Conservation (phyloP, 92 coral and sea anemone genomes). For the Siderastrea siderea region DNA sequence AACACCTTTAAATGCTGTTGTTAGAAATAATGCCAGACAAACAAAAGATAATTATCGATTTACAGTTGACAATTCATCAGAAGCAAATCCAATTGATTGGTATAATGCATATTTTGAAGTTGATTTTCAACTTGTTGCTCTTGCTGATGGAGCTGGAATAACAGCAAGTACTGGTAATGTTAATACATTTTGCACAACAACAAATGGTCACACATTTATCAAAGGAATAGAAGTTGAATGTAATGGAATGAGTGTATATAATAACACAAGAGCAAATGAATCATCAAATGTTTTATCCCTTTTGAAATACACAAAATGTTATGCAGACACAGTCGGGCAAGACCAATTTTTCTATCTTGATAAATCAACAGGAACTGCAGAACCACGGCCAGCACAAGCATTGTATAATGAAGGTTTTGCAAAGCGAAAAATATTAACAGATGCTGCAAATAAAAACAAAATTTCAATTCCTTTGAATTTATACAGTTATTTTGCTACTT, state of each 20-base stretch:
- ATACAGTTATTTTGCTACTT: not conserved
- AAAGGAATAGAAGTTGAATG: too few species aligned
- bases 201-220: too few species aligned
- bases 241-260: too few species aligned
- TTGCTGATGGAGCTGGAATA: not conserved
- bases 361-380: not conserved
- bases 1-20: not conserved
- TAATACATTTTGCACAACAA: too few species aligned
- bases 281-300: too few species aligned
- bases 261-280: too few species aligned
- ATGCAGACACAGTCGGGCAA: too few species aligned
- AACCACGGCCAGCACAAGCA: not conserved
- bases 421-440: slow-evolving; percentile 7
- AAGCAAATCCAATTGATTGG: not conserved
- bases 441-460: slow-evolving; percentile 7
- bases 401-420: slow-evolving; percentile 23
- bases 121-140: not conserved
- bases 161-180: too few species aligned
- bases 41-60: not conserved
- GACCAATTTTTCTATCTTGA: too few species aligned
- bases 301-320: too few species aligned
- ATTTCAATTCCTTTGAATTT: slow-evolving; percentile 27
- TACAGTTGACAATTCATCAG: not conserved
- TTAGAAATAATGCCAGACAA: not conserved
- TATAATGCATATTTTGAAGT: not conserved